Percentiles rank a stretch among this genome's conserved stretches.
Conservation (phyloP, 2,113 vertebrate species). For the Stegostoma tigrinum region DNA sequence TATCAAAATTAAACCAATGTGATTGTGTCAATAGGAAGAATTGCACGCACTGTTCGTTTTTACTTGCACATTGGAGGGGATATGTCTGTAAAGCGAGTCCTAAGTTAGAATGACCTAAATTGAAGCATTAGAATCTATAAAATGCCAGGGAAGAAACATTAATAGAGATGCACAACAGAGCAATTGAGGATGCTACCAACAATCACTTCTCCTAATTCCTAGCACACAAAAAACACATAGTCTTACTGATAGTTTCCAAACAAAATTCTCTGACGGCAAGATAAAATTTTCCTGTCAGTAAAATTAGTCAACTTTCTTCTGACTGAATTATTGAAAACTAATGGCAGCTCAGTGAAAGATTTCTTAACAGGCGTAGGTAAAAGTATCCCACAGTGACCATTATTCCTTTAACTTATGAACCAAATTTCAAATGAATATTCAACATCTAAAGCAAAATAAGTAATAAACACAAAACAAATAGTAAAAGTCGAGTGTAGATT, state of each 20-base stretch:
- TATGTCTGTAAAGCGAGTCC: not conserved
- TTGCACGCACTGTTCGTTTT: not conserved
- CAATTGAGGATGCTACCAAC: not conserved
- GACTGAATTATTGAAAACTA: not conserved
- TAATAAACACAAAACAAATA: not conserved
- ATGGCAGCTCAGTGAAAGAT: not conserved
- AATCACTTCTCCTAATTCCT: not conserved
- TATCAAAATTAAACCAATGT: not conserved
- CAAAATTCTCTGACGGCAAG: not conserved
- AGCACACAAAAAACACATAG: not conserved
- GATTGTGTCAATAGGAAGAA: too few relatives aligned
- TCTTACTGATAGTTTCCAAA: not conserved
- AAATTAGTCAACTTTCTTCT: not conserved
- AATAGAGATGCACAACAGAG: not conserved
- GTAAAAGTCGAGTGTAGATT: not conserved
- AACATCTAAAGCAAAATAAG: not conserved
- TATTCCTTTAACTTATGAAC: not conserved
- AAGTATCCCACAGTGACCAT: not conserved
- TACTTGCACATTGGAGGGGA: not conserved
- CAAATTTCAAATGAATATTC: not conserved
- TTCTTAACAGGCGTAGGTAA: not conserved
- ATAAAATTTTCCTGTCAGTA: not conserved
- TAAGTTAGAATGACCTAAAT: not conserved
- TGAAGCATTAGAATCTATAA: not conserved
- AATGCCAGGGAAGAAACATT: not conserved